Conservation (phyloP, 2,113 vertebrate species). For the Sprattus sprattus region DNA sequence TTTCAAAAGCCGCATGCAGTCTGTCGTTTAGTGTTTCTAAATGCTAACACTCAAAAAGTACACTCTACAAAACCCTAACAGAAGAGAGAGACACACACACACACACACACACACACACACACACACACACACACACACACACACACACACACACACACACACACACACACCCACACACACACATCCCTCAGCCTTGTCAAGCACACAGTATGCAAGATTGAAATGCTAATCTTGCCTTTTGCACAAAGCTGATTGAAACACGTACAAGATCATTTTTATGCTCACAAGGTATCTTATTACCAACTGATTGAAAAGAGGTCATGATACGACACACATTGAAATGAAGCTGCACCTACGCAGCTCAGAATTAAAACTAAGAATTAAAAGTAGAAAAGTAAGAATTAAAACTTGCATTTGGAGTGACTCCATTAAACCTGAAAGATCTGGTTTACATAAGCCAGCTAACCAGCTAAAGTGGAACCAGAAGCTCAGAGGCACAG, state of each 20-base stretch:
- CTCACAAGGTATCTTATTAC: background rate
- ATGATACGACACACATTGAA: background rate
- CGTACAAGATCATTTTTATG: background rate
- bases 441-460: background rate
- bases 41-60: no score
- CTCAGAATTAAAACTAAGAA: background rate
- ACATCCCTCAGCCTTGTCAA: background rate
- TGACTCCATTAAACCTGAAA: background rate
- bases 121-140: background rate
- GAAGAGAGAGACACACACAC: background rate
- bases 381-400: no score
- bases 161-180: background rate
- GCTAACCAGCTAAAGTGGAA: background rate
- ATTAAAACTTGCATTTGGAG: background rate
- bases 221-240: background rate
- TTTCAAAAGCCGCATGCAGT: background rate
- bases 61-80: no score
- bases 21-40: no score
- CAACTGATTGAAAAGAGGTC: background rate
- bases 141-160: background rate
- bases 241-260: background rate
- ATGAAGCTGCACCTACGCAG: background rate
- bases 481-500: background rate
- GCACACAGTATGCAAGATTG: background rate
- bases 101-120: no score